Conservation (phyloP, 2,797 vertebrate species). For the Hydrolagus colliei region DNA sequence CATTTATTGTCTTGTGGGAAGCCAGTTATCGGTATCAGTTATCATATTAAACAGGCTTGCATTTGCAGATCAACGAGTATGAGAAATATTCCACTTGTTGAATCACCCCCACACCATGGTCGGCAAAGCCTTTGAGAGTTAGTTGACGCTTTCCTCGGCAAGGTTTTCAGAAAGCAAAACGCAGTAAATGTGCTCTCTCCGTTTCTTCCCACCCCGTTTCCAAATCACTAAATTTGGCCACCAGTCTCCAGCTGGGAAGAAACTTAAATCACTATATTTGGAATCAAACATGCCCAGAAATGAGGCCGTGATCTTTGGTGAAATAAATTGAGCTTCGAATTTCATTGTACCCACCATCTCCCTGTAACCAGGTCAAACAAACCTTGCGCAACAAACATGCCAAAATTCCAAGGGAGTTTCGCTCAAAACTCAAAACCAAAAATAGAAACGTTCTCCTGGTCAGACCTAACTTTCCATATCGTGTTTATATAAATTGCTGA, state of each 20-base stretch:
- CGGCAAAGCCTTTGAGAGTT: no score
- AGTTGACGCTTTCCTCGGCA: no score
- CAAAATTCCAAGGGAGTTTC: constrained; percentile 17
- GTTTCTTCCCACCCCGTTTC: neutral
- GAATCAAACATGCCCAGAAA: constrained; percentile 11
- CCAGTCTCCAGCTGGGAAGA: neutral
- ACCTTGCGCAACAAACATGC: constrained; percentile 10
- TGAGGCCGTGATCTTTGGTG: neutral
- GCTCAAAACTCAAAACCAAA: constrained; percentile 9
- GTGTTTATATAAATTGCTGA: constrained; percentile 15
- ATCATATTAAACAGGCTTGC: no score
- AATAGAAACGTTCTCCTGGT: neutral
- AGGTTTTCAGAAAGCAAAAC: neutral
- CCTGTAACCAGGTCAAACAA: neutral
- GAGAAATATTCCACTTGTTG: no score
- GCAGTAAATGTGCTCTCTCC: neutral
- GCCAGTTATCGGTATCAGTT: no score
- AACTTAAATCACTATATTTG: neutral
- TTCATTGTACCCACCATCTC: neutral
- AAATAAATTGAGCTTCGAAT: constrained; percentile 5
- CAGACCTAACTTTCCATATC: constrained; percentile 5
- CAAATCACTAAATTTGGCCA: neutral
- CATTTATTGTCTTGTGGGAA: no score
- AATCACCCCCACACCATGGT: no score
- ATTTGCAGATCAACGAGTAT: no score